phyloP scores from a whole-genome alignment of 2,888 invertebrate genomes.

The Epistrophe eligans region DNA sequence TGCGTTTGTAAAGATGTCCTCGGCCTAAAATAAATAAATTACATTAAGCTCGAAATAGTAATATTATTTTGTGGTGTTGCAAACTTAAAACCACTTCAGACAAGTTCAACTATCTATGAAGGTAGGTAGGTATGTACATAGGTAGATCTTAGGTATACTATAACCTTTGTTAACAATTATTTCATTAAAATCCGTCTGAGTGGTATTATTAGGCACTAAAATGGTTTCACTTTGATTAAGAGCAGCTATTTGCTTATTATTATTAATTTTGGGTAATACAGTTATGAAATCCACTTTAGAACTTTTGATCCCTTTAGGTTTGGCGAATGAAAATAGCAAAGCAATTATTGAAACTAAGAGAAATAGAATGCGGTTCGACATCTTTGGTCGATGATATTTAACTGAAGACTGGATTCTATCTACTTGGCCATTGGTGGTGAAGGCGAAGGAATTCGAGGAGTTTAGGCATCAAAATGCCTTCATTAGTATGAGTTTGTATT shows the following conservation, averaged over 20 bases:
- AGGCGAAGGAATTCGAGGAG: constrained; percentile 37
- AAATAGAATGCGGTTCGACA: constrained; percentile 28
- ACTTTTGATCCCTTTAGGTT: background rate
- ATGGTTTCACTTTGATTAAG: constrained; percentile 36
- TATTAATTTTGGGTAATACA: background rate
- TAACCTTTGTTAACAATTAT: constrained; percentile 8
- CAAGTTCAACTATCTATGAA: background rate
- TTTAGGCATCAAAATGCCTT: background rate
- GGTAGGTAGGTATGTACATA: too few relatives aligned
- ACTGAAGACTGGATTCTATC: constrained; percentile 23
- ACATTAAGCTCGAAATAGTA: background rate
- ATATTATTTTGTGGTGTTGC: background rate
- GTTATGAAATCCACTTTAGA: background rate
- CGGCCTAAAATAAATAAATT: constrained; percentile 78
- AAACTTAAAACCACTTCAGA: too few relatives aligned
- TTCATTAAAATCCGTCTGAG: background rate
- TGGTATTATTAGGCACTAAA: background rate
- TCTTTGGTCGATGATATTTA: constrained; percentile 44
- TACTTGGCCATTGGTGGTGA: background rate
- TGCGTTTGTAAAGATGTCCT: constrained; percentile 81
- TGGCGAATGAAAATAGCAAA: background rate
- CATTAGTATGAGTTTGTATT: background rate
- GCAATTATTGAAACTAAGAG: background rate
- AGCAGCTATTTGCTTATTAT: background rate
- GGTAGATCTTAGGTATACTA: too few relatives aligned